These are phyloP conservation scores for Barbus barbus DNA, from an alignment of 2,113 vertebrate species.

Conservation along the genomic window DNA sequence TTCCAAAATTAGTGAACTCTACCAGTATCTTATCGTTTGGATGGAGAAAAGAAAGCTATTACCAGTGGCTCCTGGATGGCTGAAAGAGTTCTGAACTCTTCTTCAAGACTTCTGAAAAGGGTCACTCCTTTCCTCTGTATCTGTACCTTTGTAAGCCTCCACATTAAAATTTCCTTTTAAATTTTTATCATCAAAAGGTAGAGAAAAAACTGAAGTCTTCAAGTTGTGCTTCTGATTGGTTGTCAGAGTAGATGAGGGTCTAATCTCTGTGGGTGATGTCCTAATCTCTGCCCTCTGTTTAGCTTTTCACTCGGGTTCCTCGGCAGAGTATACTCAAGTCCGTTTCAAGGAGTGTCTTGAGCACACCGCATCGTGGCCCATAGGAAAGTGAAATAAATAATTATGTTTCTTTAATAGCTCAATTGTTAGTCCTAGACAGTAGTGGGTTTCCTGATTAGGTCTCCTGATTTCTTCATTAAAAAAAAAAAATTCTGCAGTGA, in stretches of 20 bases:
- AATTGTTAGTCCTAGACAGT: background rate
- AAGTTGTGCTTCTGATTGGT: conserved; percentile 24
- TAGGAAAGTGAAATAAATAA: background rate
- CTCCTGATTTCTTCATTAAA: background rate
- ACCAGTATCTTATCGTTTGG: background rate
- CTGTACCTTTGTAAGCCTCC: conserved; percentile 23
- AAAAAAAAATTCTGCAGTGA: accelerated
- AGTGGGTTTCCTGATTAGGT: background rate
- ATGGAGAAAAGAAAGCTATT: conserved; percentile 13
- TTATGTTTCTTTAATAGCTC: background rate
- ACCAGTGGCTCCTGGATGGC: background rate
- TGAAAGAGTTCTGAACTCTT: conserved; percentile 13
- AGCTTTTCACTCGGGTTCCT: conserved; percentile 9
- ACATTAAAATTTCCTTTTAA: conserved; percentile 47
- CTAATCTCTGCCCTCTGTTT: conserved; percentile 18
- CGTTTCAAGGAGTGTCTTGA: background rate
- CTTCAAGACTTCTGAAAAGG: conserved; percentile 15
- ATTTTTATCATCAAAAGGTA: conserved; percentile 32
- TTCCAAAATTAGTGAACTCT: conserved; percentile 3
- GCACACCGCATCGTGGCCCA: background rate
- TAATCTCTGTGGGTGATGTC: conserved; percentile 18
- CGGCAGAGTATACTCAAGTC: background rate
- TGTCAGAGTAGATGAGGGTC: conserved; percentile 42
- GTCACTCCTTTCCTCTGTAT: conserved; percentile 28
- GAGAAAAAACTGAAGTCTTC: conserved; percentile 1